Conservation (phyloP, 2,888 invertebrate genomes). For the Tyria jacobaeae region DNA sequence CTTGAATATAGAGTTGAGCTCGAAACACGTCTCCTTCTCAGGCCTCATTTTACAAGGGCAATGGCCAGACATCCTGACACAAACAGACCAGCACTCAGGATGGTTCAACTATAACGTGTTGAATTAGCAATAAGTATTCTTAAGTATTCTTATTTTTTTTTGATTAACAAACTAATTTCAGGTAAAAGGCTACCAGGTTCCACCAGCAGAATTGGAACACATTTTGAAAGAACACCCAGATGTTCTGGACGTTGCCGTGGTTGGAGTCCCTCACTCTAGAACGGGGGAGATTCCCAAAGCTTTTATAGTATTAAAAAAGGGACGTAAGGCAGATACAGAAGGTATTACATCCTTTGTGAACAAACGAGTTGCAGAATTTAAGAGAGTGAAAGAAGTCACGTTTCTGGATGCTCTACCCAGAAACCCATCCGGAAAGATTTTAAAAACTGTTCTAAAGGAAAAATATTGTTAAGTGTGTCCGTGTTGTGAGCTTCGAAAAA, state of each 20-base stretch:
- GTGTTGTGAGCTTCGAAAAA: no score
- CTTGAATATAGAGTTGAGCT: no score
- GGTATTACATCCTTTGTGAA: constrained; percentile 88
- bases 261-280: constrained; percentile 89
- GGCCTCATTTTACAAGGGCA: no score
- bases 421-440: constrained; percentile 91
- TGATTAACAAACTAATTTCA: constrained; percentile 63
- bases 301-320: constrained; percentile 87
- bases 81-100: no score
- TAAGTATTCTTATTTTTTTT: not conserved
- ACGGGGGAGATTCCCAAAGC: constrained; percentile 92
- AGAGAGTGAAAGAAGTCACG: constrained; percentile 88
- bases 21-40: no score
- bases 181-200: constrained; percentile 90
- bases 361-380: constrained; percentile 90
- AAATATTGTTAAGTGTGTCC: constrained; percentile 46
- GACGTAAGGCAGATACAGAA: constrained; percentile 72
- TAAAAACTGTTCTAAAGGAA: constrained; percentile 86
- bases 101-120: no score
- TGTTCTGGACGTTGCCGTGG: constrained; percentile 92
- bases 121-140: no score
- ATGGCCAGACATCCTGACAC: no score
- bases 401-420: constrained; percentile 90
- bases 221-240: constrained; percentile 90
- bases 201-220: constrained; percentile 95